phyloP scores from a whole-genome alignment of 2,888 invertebrate genomes.

The Mayetiola destructor region DNA sequence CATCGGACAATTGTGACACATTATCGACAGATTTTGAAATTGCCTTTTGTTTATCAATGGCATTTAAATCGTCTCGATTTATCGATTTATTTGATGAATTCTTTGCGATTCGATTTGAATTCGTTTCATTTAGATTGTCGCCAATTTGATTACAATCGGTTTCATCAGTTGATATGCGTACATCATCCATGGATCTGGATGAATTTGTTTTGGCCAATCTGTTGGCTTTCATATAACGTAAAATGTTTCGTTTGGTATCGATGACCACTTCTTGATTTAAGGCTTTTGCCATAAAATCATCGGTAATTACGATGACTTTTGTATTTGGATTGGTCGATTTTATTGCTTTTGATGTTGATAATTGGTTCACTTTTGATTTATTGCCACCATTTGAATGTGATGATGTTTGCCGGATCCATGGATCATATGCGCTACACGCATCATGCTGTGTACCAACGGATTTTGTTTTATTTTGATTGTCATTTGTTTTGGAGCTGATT shows the following conservation, averaged over 20 bases:
- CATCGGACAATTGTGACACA: constrained; percentile 12
- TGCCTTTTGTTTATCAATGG: neutral
- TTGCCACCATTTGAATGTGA: neutral
- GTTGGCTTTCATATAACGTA: constrained; percentile 5
- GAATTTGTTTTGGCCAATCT: constrained; percentile 5
- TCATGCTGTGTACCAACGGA: constrained; percentile 14
- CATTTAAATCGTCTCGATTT: neutral
- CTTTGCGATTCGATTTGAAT: neutral
- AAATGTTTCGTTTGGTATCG: constrained; percentile 17
- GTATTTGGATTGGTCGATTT: constrained; percentile 12
- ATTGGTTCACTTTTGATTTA: neutral
- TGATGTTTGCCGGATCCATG: neutral
- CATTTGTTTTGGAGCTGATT: neutral
- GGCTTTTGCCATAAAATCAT: constrained; percentile 20
- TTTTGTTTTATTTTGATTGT: constrained; percentile 12
- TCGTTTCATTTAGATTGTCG: neutral
- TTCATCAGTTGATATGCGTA: neutral
- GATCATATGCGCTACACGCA: neutral
- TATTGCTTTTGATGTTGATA: neutral
- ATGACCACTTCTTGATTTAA: constrained; percentile 19
- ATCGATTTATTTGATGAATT: neutral
- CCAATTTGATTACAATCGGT: neutral
- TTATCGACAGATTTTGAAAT: constrained; percentile 20
- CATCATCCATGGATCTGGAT: constrained; percentile 14
- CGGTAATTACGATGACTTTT: constrained; percentile 20